Evolutionary conservation across 1,140 invertebrate species (phyloP).

Genomic region (Kradibia gibbosae): DNA sequence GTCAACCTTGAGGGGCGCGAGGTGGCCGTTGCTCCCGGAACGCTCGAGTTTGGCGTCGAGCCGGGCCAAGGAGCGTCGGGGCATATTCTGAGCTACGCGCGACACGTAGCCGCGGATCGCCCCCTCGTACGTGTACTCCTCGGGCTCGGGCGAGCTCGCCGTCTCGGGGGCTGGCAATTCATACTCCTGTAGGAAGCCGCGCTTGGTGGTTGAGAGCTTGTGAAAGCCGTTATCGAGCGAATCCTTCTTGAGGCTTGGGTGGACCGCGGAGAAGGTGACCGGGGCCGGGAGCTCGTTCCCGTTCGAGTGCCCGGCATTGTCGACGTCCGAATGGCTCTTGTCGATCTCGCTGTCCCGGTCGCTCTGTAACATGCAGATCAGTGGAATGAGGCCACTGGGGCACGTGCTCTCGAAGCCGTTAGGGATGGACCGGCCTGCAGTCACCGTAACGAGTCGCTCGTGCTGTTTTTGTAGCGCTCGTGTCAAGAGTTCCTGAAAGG

Average conservation of each 20-base stretch:
- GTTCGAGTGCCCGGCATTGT: slow-evolving; percentile 68
- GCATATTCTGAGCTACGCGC: slow-evolving; percentile 77
- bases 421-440: not conserved
- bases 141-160: slow-evolving; percentile 76
- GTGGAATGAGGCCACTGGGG: slow-evolving; percentile 6
- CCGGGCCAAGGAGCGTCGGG: slow-evolving; percentile 62
- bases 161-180: slow-evolving; percentile 76
- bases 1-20: slow-evolving; percentile 78
- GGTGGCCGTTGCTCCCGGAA: slow-evolving; percentile 50
- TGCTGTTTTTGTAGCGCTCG: slow-evolving; percentile 1
- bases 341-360: slow-evolving; percentile 78
- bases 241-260: slow-evolving; percentile 60
- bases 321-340: slow-evolving; percentile 77
- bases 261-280: not conserved
- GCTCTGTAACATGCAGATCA: slow-evolving; percentile 72
- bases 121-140: slow-evolving; percentile 89
- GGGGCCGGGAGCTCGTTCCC: slow-evolving; percentile 53
- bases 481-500: slow-evolving; percentile 15
- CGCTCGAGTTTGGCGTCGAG: slow-evolving; percentile 67
- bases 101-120: slow-evolving; percentile 87
- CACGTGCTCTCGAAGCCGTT: not conserved
- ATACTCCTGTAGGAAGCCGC: slow-evolving; percentile 69
- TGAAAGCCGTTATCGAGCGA: slow-evolving; percentile 65
- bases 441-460: not conserved
- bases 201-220: slow-evolving; percentile 36